phyloP scores from a whole-genome alignment of 2,113 vertebrate genomes.

The Oryctolagus cuniculus region mOryCun1.1 NC_091438.1:128016001-128016500 shows the following conservation, averaged over 20 bases:
- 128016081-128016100: too few species aligned
- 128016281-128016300: constrained; percentile 35
- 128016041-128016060: too few species aligned
- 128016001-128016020: too few species aligned
- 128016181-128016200: too few species aligned
- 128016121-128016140: too few species aligned
- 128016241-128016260: neutral
- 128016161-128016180: too few species aligned
- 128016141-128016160: too few species aligned
- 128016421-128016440: neutral
- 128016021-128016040: too few species aligned
- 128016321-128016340: neutral
- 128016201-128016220: too few species aligned
- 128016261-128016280: neutral
- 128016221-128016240: too few species aligned
- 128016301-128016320: neutral
- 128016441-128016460: neutral
- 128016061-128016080: too few species aligned
- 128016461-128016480: neutral
- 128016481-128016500: neutral
- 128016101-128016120: too few species aligned
- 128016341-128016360: neutral
- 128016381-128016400: neutral
- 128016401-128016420: constrained; percentile 9
- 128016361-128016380: constrained; percentile 37